Conservation (phyloP, 2,113 vertebrate genomes). For the Xiphophorus maculatus region DNA sequence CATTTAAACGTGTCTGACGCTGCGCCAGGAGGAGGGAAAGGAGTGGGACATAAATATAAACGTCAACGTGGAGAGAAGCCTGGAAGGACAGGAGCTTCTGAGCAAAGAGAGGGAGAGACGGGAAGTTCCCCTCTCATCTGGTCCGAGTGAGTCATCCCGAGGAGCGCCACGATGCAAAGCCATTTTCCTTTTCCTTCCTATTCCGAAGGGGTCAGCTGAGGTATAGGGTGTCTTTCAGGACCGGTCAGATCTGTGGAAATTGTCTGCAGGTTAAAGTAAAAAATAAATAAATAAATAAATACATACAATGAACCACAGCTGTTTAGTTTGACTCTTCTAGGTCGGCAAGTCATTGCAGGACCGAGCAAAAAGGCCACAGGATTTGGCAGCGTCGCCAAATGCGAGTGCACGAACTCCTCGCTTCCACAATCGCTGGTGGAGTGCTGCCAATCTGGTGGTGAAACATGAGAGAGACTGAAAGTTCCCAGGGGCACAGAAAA, state of each 20-base stretch:
- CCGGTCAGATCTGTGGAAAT: slow-evolving; percentile 44
- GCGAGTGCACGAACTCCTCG: slow-evolving; percentile 59
- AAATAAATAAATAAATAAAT: too few species aligned
- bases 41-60: slow-evolving; percentile 64
- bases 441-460: slow-evolving; percentile 55
- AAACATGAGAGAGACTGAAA: slow-evolving; percentile 51
- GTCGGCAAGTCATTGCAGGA: slow-evolving; percentile 48
- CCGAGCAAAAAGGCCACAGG: slow-evolving; percentile 45
- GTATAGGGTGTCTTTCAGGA: slow-evolving; percentile 51
- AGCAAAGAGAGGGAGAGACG: slow-evolving; percentile 46
- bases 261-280: slow-evolving; percentile 18
- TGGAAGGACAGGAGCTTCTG: slow-evolving; percentile 49
- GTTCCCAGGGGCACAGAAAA: slow-evolving; percentile 46
- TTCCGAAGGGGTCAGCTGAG: slow-evolving; percentile 53
- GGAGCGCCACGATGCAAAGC: slow-evolving; percentile 60
- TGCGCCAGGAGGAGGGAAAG: slow-evolving; percentile 36
- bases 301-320: neutral
- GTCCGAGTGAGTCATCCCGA: slow-evolving; percentile 66
- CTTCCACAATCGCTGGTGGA: slow-evolving; percentile 49
- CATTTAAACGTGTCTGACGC: slow-evolving; percentile 49
- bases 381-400: slow-evolving; percentile 46
- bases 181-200: slow-evolving; percentile 61
- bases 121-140: slow-evolving; percentile 68
- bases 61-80: slow-evolving; percentile 49
- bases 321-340: slow-evolving; percentile 29